Base-by-base conservation (phyloP, 2,888 invertebrate genomes). In the Cephalotes varians region DNA sequence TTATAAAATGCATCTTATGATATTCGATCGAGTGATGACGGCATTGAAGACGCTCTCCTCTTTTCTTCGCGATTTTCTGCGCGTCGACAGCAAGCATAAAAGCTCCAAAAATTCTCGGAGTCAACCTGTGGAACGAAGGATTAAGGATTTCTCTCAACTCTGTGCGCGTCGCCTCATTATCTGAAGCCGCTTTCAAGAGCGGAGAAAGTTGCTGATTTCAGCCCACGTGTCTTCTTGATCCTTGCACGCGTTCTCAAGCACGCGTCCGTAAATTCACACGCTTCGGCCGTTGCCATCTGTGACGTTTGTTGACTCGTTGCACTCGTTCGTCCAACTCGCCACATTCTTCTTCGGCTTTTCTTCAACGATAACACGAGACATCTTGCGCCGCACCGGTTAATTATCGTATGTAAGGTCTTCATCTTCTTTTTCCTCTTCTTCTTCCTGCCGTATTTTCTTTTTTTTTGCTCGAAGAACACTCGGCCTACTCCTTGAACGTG, bases 291-390 rank as follows among this genome's bases (percentile, higher is more conserved):
- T 79, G 67, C 84, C 74, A 67, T 79, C 69, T 64, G 51, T 76
- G 37, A 76, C 62, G 83, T 85, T 77, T 79, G 47, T 81, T 74
- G 74, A 85, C 85, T 83, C 83, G 86, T 87, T 86, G 88, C 85
- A 85, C 83, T 84, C 73, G 85, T 85, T 90, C 60, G 62, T 74
- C 47, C 72, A 76, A 81, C 86, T 85, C 83, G 79, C 25, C 71
- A 60, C 64, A 81, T 85, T 69, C 62, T 82, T 80, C 82, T 71
- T 73, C 82, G 49, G 54, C 34, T 81, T 80, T 47, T 58, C 76
- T 54, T 51, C 21, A 34, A 21, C 77, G 81, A 85, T 84, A 84
- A 81, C 81, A 56, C 31, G 51, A 54, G 69, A 77, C 76, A 76
- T 82, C 62, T 65, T 65, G 21, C 51, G n/a, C 44, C 31, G 49